Evolutionary conservation across 2,113 vertebrate genomes (phyloP), one percentile per base, ranked within the genome.

Genomic region (Sylvia atricapilla): DNA sequence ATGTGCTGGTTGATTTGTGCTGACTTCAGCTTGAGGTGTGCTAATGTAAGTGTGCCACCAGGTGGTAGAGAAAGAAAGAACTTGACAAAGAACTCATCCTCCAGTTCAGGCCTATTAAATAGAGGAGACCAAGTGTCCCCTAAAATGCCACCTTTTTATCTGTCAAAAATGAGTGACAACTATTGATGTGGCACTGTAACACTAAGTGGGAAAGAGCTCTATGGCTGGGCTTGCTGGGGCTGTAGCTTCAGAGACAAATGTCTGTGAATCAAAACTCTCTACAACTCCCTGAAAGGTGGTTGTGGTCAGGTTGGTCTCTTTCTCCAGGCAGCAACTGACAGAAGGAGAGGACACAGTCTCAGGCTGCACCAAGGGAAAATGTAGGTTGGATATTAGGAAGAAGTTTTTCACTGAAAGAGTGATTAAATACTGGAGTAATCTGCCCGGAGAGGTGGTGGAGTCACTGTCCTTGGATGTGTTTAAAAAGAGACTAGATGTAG

Each of bases 11-110:
- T 77, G 53, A 11, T 66, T 20, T 59, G 60, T 77, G 24, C 16
- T 28, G 24, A 7, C 33, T 55, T 14, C 39, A 69, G 19, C 11
- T 16, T 64, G 46, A 3, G 4, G 49, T 31, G 41, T 67, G 37
- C 81, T 96, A 35, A 80, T 44, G 80, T 87, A 93, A 94, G 49
- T 19, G 64, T 95, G 97, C 94, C 98, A 97, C 70, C 97, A 96
- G 79, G 94, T 70, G 97, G 97, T 77, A 24, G 14, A 58, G 24
- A 27, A 63, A 17, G 13, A 49, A 82, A 84, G 83, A 46, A 20
- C 33, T 2, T 50, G 55, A 23, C 14, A 15, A 30, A 59, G 49
- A 62, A 39, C 25, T 16, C 27, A 66, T 41, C 11, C 15, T 78
- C 25, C 12, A 16, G 15, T 25, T 79, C n/a, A 55, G 35, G 15